phyloP scores from a whole-genome alignment of 2,888 invertebrate species.

The Kryphioiulus occultus region DNA sequence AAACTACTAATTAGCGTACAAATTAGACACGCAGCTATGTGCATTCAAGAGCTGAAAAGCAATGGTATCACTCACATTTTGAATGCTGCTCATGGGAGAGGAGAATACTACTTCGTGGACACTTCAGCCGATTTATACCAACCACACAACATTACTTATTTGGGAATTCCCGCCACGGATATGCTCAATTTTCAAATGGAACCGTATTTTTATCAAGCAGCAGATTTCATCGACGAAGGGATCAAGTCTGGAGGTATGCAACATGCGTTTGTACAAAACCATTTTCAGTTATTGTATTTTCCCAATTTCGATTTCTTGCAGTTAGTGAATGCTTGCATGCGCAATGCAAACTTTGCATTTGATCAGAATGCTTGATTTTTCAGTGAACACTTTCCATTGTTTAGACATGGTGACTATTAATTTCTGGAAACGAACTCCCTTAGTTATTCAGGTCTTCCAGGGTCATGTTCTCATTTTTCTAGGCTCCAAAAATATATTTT shows the following conservation, averaged over 20 bases:
- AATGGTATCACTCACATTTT: conserved; percentile 65
- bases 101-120: conserved; percentile 61
- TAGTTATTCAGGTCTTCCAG: too few species aligned
- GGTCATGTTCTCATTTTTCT: too few species aligned
- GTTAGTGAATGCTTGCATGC: too few species aligned
- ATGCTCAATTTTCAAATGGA: conserved; percentile 62
- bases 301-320: too few species aligned
- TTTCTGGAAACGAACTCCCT: too few species aligned
- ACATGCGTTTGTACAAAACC: neutral
- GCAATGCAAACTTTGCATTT: too few species aligned
- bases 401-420: too few species aligned
- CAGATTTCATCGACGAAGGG: conserved; percentile 64
- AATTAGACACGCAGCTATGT: conserved; percentile 63
- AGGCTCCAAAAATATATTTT: too few species aligned
- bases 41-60: conserved; percentile 60
- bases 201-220: conserved; percentile 63
- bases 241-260: conserved; percentile 59
- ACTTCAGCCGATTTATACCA: conserved; percentile 61
- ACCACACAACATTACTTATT: conserved; percentile 60
- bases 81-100: conserved; percentile 64
- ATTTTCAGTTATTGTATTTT: too few species aligned
- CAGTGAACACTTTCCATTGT: too few species aligned
- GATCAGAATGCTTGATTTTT: too few species aligned
- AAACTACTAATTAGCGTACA: neutral
- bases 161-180: conserved; percentile 65